These are phyloP conservation scores for Squalus acanthias DNA, from an alignment of 2,797 vertebrate species.

Conservation along the genomic window DNA sequence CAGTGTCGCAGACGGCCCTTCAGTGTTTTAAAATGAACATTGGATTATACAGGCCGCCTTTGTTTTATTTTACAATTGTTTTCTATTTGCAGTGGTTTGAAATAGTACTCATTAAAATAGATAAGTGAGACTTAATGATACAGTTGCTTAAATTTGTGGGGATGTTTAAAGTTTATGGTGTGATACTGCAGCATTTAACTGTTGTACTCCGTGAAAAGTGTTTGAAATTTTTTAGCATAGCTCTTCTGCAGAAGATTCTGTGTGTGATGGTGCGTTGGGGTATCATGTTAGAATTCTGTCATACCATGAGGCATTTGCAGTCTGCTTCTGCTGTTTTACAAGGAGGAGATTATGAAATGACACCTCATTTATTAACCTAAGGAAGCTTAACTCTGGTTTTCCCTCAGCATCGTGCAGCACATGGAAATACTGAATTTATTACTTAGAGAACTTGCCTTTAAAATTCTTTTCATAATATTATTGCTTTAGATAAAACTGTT, in stretches of 20 bases:
- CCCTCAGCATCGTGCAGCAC: background rate
- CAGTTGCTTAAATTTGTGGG: background rate
- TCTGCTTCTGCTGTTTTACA: background rate
- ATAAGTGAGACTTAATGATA: background rate
- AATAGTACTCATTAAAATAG: background rate
- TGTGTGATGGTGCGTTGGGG: background rate
- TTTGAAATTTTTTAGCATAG: background rate
- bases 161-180: too few relatives aligned
- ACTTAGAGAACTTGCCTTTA: background rate
- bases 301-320: background rate
- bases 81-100: background rate
- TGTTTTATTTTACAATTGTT: background rate
- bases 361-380: background rate
- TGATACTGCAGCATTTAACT: background rate
- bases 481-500: background rate
- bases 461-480: background rate
- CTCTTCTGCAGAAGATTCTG: background rate
- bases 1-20: too few relatives aligned
- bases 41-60: background rate
- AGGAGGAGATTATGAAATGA: background rate
- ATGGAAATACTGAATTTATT: background rate
- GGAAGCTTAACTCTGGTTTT: background rate
- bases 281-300: background rate
- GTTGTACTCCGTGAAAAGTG: background rate
- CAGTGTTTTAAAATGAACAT: too few relatives aligned